A percentile compares a stretch with the other conserved stretches of the same genome.
These are phyloP conservation scores for Rotaria socialis DNA, from an alignment of 2,888 invertebrate genomes.

Conservation along the genomic window DNA sequence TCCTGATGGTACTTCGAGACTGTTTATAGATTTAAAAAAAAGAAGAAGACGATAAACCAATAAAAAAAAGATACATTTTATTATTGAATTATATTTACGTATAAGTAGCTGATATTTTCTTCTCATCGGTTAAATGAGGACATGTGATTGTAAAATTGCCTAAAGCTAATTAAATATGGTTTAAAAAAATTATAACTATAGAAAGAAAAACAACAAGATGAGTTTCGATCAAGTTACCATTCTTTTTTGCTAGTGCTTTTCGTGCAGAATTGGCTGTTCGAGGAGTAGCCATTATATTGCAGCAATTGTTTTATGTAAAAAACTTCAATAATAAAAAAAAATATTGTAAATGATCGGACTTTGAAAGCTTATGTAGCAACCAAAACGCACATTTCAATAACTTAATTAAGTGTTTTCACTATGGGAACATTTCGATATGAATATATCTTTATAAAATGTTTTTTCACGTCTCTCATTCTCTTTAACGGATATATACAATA, in stretches of 20 bases:
- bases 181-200: too few relatives aligned
- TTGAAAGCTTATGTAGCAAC: too few relatives aligned
- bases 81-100: not conserved
- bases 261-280: not conserved
- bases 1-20: conserved; percentile 1
- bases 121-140: conserved; percentile 12
- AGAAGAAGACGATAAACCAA: too few relatives aligned
- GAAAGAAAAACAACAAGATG: too few relatives aligned
- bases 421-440: not conserved
- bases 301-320: not conserved
- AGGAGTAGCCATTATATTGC: not conserved
- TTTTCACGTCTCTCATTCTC: not conserved
- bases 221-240: not conserved
- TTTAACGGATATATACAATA: not conserved
- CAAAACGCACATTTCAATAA: not conserved
- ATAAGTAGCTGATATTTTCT: not conserved
- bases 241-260: not conserved
- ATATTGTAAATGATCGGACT: not conserved
- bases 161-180: not conserved
- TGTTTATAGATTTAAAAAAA: not conserved
- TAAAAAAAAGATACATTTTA: too few relatives aligned
- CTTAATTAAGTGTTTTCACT: not conserved
- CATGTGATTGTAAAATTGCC: not conserved
- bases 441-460: not conserved
- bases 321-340: not conserved